Base-by-base conservation (phyloP, 2,113 vertebrate genomes). In the Rhombomys opimus region DNA sequence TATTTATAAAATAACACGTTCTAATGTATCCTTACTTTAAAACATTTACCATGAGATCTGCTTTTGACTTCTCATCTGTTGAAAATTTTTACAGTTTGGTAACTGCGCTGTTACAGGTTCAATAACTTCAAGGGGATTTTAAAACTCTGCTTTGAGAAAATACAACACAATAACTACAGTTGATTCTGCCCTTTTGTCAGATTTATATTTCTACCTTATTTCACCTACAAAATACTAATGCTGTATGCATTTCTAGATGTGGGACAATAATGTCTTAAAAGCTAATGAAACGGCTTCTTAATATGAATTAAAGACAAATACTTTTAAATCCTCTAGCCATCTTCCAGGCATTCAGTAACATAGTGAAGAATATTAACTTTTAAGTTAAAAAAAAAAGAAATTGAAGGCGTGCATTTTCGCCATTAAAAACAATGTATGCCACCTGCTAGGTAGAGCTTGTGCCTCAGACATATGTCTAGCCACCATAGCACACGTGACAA, bases 161-260 rank as follows among this genome's bases (percentile, higher is more conserved):
- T 50, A 10, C 78, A 89, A 15, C 18, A 46, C 23, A 77, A 77
- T 3, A 91, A 50, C 41, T 81, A 59, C 4, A 65, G 5, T 89
- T 65, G 23, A 1, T 13, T 93, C 27, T 65, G 2, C 20, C 73
- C 78, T 25, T 94, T 65, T 85, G 18, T 5, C 50, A 86, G 2
- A 12, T 78, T 95, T 81, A 23, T 32, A 14, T 2, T 41, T 23
- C 23, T 86, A 63, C 41, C 89, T 96, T 52, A 93, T 32, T 93
- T 95, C 20, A 67, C 78, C 78, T 89, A 73, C 81, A 86, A 91
- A 96, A 82, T 90, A 87, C 91, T 97, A 95, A 87, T 32, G 80
- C 17, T 35, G 15, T 12, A 38, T 76, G 22, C 85, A 41, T 96
- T 59, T 77, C 67, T 68, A 81, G 52, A 75, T 70, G 59, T 8